Evolutionary conservation across 2,888 invertebrate species (phyloP).

Genomic region (Ornithoptera alexandrae): DNA sequence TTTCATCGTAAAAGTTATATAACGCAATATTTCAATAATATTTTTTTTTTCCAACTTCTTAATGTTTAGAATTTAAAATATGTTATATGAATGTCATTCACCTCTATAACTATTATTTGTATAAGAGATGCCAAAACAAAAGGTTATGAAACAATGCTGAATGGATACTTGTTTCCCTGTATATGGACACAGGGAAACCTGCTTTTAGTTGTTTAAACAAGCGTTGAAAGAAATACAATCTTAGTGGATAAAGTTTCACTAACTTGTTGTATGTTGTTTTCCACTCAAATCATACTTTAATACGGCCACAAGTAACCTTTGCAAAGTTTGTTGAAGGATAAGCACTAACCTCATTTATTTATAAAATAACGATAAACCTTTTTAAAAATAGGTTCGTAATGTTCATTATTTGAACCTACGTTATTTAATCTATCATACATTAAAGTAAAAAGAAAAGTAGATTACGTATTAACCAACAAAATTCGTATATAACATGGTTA

Average conservation of each 20-base stretch:
- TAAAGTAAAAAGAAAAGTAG: no score
- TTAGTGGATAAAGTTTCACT: slow-evolving; percentile 48
- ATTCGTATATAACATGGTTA: no score
- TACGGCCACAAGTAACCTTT: slow-evolving; percentile 29
- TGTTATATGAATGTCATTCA: slow-evolving; percentile 10
- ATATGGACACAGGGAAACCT: slow-evolving; percentile 33
- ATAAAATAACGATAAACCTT: no score
- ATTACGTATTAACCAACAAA: no score
- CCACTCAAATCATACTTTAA: slow-evolving; percentile 48
- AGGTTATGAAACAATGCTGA: slow-evolving; percentile 18
- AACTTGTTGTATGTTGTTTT: slow-evolving; percentile 43
- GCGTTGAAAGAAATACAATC: slow-evolving; percentile 37
- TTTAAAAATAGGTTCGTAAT: no score
- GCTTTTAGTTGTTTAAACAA: slow-evolving; percentile 33
- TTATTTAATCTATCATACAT: no score
- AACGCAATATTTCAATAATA: no score
- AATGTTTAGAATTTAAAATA: background rate
- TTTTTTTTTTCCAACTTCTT: background rate
- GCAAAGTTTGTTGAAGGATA: slow-evolving; percentile 18
- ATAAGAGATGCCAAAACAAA: slow-evolving; percentile 19
- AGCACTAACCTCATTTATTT: background rate
- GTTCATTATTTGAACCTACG: no score
- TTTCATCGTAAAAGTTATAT: no score
- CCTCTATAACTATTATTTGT: background rate
- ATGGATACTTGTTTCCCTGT: slow-evolving; percentile 15